phyloP scores from a whole-genome alignment of 2,888 invertebrate species.

The Cataglyphis cursor region DNA sequence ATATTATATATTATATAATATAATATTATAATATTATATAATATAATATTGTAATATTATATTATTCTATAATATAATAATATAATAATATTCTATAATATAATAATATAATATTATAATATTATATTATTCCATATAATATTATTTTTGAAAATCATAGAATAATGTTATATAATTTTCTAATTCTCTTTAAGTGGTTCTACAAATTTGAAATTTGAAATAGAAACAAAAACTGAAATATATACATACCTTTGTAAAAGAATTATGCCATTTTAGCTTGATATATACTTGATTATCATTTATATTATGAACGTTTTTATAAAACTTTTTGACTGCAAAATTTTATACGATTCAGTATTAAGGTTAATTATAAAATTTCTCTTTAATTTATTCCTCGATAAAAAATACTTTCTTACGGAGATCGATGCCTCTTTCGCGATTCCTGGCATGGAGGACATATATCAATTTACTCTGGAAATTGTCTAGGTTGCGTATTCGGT shows the following conservation, averaged over 20 bases:
- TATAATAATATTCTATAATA: too few relatives aligned
- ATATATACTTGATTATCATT: background rate
- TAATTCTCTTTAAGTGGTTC: background rate
- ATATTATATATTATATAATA: too few relatives aligned
- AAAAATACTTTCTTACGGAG: background rate
- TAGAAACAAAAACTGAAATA: slow-evolving; percentile 4
- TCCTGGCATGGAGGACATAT: slow-evolving; percentile 33
- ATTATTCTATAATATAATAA: too few relatives aligned
- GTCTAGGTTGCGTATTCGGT: slow-evolving; percentile 86
- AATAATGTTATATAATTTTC: background rate
- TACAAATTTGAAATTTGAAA: background rate
- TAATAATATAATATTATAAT: too few relatives aligned
- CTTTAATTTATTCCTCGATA: background rate
- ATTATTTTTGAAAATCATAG: background rate
- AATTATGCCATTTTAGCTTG: background rate
- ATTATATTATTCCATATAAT: background rate
- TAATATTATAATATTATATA: background rate
- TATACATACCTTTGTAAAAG: background rate
- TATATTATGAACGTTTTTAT: background rate
- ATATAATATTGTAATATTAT: background rate
- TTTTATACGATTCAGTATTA: background rate
- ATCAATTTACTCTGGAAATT: slow-evolving; percentile 61
- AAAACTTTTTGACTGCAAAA: background rate
- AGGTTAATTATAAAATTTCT: background rate
- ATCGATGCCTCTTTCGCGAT: background rate